Evolutionary conservation across 1,140 invertebrate species (phyloP), one percentile per base, ranked within the genome.

Genomic region (Drosophila baimaii): DNA sequence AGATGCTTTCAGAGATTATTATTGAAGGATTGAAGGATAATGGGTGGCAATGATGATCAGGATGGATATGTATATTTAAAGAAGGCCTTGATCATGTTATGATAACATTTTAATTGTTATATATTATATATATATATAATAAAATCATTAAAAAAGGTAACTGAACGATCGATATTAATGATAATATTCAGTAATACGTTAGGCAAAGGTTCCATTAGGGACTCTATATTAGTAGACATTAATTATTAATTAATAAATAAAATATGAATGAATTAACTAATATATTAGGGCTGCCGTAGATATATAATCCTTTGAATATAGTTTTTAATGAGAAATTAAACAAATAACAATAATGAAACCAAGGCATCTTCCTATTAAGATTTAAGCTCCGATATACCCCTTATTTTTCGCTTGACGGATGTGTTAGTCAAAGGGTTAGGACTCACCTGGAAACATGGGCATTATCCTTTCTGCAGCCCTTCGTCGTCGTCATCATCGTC

Each of bases 391-490:
- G n/a, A 29, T 8, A 5, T 44, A 13, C 17, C 43, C 21, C 12
- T 6, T 6, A n/a, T 3, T 52, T 12, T 15, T n/a, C 12, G 3
- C 47, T 13, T 31, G 15, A 31, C 12, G 8, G 10, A 52, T 52
- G 13, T 15, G 13, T 15, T 1, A 13, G 10, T 23, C 35, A 31
- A 41, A 31, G 35, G 35, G 35, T 61, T 63, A 63, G 9, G 19
- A 13, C 25, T 41, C 56, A 61, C 62, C 37, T 64, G 56, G 27
- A 39, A 46, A 35, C 63, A 44, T 29, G 17, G 46, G 8, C 47
- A 47, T 57, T 47, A 71, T 70, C 69, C 41, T 56, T 71, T 46
- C 41, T 41, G 27, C 35, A 31, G 23, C 43, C 27, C 56, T 58
- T 31, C 29, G 9, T 59, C 29, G 9, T 59, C 29, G 55, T 43